Base-by-base conservation (phyloP, 2,113 vertebrate genomes). In the Macquaria australasica region DNA sequence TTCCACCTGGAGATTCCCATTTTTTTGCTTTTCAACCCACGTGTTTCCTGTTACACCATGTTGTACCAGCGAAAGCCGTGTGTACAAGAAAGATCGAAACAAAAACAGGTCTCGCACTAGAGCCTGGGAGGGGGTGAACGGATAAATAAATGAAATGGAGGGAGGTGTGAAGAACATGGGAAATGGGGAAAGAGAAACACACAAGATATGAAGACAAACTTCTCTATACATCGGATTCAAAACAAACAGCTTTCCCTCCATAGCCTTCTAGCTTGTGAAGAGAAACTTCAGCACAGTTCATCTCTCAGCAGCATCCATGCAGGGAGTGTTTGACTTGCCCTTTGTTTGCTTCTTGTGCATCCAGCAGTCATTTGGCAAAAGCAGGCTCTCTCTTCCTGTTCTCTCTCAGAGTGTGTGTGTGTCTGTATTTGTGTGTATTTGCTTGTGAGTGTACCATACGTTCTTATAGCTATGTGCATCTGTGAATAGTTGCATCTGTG, bases 71-170 rank as follows among this genome's bases (percentile, higher is more conserved):
- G 25, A 82, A 82, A 70, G 45, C 31, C 23, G 41, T 41, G 60
- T 56, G 67, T 18, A 63, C 43, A 64, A 51, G 39, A 60, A 6
- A 20, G 48, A 60, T 45, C 1, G 0, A 28, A 88, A 39, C 16
- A 74, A 80, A 77, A 88, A 43, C 55, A 50, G 20, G 31, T 75
- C 64, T 79, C 28, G 14, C 20, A 12, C 25, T 2, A 5, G 50
- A 74, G 45, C 50, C 43, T 41, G 74, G 68, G 84, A 79, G 73
- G 68, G 43, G n/a, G 60, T 73, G 51, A 75, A 67, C 55, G 21
- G 55, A 82, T 73, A 86, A 88, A 87, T 81, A 88, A 90, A 85
- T 84, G 11, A 55, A 71, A 51, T 5, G 9, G 60, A 69, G 21
- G 45, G 59, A 62, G 41, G 70, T 56, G 59, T 68, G 39, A 74